phyloP scores from a whole-genome alignment of 2,113 vertebrate species.

The Pteruthius melanotis region DNA sequence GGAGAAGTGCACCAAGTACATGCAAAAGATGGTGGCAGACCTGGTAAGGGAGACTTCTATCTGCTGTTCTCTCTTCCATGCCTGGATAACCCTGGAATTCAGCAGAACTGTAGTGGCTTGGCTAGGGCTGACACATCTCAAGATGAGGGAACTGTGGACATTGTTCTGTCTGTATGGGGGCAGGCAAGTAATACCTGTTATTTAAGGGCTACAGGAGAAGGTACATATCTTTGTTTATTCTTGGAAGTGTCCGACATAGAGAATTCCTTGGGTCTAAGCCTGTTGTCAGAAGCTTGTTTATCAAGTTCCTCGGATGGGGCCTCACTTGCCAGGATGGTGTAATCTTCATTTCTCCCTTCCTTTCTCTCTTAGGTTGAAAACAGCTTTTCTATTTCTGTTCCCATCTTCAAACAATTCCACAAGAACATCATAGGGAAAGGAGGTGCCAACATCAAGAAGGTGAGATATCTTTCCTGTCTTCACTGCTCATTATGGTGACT shows the following conservation, averaged over 20 bases:
- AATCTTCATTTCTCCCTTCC: background rate
- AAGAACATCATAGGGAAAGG: constrained; percentile 99
- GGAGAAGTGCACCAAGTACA: constrained; percentile 96
- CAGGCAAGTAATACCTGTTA: background rate
- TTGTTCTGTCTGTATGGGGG: background rate
- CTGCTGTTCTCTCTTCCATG: background rate
- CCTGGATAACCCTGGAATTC: background rate
- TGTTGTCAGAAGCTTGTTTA: background rate
- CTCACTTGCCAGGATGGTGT: background rate
- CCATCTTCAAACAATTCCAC: constrained; percentile 99
- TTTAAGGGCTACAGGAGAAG: background rate
- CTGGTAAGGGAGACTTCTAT: constrained; percentile 77
- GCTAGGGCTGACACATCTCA: background rate
- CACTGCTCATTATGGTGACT: background rate
- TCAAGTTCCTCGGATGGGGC: background rate
- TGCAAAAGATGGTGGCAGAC: constrained; percentile 96
- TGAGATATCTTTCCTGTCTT: background rate
- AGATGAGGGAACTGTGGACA: background rate
- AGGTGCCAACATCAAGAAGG: constrained; percentile 98
- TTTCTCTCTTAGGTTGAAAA: constrained; percentile 86
- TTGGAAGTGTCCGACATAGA: background rate
- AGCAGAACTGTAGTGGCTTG: background rate
- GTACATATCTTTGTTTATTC: background rate
- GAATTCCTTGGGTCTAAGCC: background rate
- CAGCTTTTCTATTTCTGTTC: constrained; percentile 92